These are phyloP conservation scores for Phymastichus coffea DNA, from an alignment of 1,140 invertebrate genomes.

Conservation along the genomic window DNA sequence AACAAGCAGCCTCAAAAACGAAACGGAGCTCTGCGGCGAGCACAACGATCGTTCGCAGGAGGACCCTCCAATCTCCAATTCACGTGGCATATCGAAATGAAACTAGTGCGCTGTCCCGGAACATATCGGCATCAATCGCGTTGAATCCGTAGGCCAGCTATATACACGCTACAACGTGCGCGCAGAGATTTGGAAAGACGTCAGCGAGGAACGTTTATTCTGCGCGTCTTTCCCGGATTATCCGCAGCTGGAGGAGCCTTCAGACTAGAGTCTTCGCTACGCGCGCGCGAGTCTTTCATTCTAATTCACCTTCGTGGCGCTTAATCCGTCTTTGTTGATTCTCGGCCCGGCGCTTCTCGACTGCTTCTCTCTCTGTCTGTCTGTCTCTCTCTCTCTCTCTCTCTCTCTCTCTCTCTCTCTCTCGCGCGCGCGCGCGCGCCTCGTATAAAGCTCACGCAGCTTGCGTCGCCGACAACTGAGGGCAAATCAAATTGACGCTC, in stretches of 20 bases:
- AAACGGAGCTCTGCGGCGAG: no score
- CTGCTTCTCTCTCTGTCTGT: no score
- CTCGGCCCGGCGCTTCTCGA: no score
- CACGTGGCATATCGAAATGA: background rate
- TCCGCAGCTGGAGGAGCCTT: constrained; percentile 1
- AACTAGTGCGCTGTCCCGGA: background rate
- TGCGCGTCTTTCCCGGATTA: background rate
- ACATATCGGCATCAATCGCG: background rate
- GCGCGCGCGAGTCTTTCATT: constrained; percentile 12
- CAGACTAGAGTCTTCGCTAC: background rate
- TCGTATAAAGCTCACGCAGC: no score
- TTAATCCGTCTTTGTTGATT: constrained; percentile 16
- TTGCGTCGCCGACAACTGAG: no score
- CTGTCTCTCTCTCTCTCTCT: background rate
- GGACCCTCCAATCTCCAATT: no score
- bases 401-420: no score
- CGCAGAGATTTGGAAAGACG: background rate
- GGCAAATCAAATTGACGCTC: no score
- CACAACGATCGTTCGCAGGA: no score
- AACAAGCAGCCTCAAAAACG: no score
- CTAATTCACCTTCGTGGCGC: background rate
- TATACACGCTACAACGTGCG: background rate
- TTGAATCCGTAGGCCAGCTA: no score
- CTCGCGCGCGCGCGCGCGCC: no score
- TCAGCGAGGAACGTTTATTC: constrained; percentile 3